phyloP scores from a whole-genome alignment of 2,888 invertebrate genomes.

The Liodrosophila aerea region DNA sequence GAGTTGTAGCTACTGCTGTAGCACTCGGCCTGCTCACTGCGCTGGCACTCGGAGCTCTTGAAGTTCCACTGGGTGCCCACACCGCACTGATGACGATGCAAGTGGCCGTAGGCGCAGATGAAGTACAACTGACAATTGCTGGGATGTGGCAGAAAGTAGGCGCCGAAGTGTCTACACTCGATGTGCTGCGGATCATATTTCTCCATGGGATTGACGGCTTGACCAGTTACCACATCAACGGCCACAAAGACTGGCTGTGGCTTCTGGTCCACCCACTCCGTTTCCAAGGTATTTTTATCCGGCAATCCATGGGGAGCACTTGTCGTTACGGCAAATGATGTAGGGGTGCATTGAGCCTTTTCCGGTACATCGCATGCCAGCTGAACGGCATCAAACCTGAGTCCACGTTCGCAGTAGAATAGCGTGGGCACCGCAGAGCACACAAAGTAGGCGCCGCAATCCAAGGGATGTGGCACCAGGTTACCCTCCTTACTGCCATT shows the following conservation, averaged over 20 bases:
- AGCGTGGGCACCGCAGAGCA: conserved; percentile 61
- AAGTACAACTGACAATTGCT: conserved; percentile 74
- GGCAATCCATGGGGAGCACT: background rate
- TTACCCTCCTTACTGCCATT: conserved; percentile 40
- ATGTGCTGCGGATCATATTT: conserved; percentile 72
- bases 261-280: conserved; percentile 43
- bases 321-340: background rate
- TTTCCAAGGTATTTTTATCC: conserved; percentile 25
- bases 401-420: conserved; percentile 61
- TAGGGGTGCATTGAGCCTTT: conserved; percentile 48
- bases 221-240: conserved; percentile 62
- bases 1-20: conserved; percentile 35
- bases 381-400: conserved; percentile 66
- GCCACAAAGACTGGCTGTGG: conserved; percentile 64
- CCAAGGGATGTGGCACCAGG: conserved; percentile 69
- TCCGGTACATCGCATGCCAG: conserved; percentile 72
- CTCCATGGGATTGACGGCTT: conserved; percentile 63
- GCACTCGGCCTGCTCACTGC: conserved; percentile 58
- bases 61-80: conserved; percentile 75
- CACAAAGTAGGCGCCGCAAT: conserved; percentile 74
- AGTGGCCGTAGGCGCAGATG: conserved; percentile 79
- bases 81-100: conserved; percentile 79
- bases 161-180: conserved; percentile 77
- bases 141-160: conserved; percentile 81
- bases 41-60: conserved; percentile 68